phyloP scores from a whole-genome alignment of 2,888 invertebrate species.

The Oscheius onirici region DNA sequence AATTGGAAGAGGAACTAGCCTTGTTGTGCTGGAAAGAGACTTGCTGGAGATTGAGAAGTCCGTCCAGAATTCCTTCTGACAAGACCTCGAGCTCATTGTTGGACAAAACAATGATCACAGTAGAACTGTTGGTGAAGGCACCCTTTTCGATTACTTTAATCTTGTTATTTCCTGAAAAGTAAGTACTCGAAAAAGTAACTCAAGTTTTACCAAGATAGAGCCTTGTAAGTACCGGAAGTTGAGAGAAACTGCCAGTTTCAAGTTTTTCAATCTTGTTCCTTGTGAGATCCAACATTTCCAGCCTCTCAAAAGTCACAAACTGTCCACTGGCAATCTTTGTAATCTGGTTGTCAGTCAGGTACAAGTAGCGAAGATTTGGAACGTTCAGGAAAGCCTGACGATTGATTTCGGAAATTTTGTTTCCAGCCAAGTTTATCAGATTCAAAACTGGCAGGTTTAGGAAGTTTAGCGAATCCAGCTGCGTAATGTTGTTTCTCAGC shows the following conservation, averaged over 20 bases:
- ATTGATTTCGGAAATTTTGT: constrained; percentile 58
- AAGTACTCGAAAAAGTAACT: constrained; percentile 21
- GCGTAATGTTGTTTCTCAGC: constrained; percentile 65
- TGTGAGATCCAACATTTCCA: constrained; percentile 67
- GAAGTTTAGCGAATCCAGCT: constrained; percentile 66
- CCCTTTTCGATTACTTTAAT: constrained; percentile 50
- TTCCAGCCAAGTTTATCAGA: constrained; percentile 67
- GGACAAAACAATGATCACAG: constrained; percentile 64
- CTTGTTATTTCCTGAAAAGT: constrained; percentile 27
- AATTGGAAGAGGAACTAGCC: constrained; percentile 47
- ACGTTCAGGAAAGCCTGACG: constrained; percentile 71
- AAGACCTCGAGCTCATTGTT: constrained; percentile 59
- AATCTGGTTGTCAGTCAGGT: constrained; percentile 67
- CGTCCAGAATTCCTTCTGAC: constrained; percentile 58
- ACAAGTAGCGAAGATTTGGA: constrained; percentile 69
- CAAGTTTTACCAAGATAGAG: constrained; percentile 65
- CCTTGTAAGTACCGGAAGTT: constrained; percentile 62
- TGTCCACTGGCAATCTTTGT: constrained; percentile 54
- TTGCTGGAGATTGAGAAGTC: constrained; percentile 65
- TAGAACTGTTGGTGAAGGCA: constrained; percentile 69
- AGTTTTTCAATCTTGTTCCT: constrained; percentile 53
- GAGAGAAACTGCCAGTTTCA: constrained; percentile 50
- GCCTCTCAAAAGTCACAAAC: constrained; percentile 67
- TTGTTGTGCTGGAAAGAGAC: constrained; percentile 68
- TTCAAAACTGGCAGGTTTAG: constrained; percentile 70